Evolutionary conservation across 2,888 invertebrate species (phyloP).

Genomic region (Tachina fera): DNA sequence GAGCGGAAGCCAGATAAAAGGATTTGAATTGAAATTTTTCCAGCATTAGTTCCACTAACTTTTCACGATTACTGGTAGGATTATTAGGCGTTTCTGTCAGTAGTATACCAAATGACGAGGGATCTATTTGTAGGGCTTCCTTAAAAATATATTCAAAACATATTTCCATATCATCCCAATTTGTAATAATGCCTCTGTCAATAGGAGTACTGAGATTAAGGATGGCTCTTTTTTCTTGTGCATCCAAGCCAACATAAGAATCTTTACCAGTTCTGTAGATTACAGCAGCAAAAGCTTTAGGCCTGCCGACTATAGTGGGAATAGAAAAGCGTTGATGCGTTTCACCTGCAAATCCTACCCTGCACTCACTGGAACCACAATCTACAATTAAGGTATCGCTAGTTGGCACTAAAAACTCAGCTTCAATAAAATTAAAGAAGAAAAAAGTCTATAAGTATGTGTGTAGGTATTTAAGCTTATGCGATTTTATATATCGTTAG

Average conservation of each 20-base stretch:
- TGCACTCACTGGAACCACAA: slow-evolving; percentile 31
- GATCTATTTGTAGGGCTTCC: slow-evolving; percentile 15
- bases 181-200: slow-evolving; percentile 44
- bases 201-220: slow-evolving; percentile 41
- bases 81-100: slow-evolving; percentile 36
- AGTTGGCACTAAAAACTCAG: not conserved
- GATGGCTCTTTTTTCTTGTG: slow-evolving; percentile 15
- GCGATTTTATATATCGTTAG: too few species aligned
- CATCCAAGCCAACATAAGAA: slow-evolving; percentile 34
- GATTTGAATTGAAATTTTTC: slow-evolving; percentile 38
- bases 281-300: not conserved
- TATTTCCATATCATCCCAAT: slow-evolving; percentile 55
- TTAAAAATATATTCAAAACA: slow-evolving; percentile 39
- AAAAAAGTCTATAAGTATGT: not conserved
- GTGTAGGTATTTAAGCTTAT: too few species aligned
- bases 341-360: slow-evolving; percentile 41
- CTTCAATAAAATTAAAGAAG: not conserved
- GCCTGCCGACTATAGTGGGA: slow-evolving; percentile 35
- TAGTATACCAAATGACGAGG: not conserved
- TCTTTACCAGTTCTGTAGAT: not conserved
- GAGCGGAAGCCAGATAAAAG: slow-evolving; percentile 31
- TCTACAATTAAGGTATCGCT: slow-evolving; percentile 40
- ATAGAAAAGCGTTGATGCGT: slow-evolving; percentile 3
- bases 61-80: slow-evolving; percentile 29
- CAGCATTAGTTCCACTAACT: slow-evolving; percentile 43